A percentile compares a stretch with the other conserved stretches of the same genome.
Evolutionary conservation across 1,140 invertebrate species (phyloP).

Genomic region (Bombus pyrosoma): DNA sequence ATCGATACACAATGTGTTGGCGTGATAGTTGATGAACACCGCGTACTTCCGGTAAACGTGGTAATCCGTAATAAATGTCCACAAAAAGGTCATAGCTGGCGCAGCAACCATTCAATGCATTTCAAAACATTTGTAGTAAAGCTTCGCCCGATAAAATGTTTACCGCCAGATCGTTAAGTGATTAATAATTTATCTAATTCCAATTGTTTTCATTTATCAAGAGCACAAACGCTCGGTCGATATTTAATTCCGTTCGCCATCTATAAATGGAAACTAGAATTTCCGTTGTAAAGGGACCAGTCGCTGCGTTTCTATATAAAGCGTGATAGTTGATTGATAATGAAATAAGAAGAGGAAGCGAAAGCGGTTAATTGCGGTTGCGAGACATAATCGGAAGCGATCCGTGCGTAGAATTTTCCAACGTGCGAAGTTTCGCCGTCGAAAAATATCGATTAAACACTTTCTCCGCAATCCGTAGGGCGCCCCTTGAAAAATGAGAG

Average conservation of each 20-base stretch:
- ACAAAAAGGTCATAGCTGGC: not conserved
- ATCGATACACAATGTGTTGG: not conserved
- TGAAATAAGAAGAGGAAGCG: not conserved
- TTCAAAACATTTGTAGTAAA: too few relatives aligned
- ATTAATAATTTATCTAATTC: not conserved
- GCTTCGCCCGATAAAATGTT: too few relatives aligned
- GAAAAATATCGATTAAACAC: conserved; percentile 44
- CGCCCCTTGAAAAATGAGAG: conserved; percentile 19
- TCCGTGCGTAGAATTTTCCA: not conserved
- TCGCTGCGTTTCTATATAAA: not conserved
- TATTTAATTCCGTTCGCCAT: too few relatives aligned
- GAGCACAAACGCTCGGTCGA: too few relatives aligned
- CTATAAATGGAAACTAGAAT: not conserved
- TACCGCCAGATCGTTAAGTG: not conserved
- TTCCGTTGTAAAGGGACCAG: not conserved
- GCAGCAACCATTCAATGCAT: too few relatives aligned
- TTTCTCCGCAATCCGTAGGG: conserved; percentile 1
- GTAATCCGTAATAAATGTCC: too few relatives aligned
- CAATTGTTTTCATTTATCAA: too few relatives aligned
- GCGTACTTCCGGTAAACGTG: not conserved
- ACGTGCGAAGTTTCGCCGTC: not conserved
- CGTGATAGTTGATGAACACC: not conserved
- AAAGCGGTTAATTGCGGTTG: not conserved
- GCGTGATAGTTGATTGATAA: not conserved
- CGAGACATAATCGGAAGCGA: not conserved